phyloP scores from a whole-genome alignment of 35 echinoderm and acorn worm genomes.

The Patiria miniata region DNA sequence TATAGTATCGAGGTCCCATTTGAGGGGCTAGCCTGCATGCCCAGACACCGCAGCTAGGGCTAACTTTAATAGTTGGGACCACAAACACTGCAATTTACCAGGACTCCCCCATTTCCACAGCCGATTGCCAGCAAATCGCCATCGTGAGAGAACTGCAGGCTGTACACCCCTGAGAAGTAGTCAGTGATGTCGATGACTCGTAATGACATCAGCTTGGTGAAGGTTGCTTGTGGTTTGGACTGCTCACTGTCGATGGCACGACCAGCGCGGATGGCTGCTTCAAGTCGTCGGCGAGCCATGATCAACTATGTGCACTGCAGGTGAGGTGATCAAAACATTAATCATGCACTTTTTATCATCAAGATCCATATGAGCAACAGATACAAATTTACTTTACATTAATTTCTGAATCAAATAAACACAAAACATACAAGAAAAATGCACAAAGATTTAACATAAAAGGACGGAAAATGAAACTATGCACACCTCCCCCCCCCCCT shows the following conservation, averaged over 20 bases:
- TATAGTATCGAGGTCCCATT: too few species aligned
- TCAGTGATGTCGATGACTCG: conserved; percentile 39
- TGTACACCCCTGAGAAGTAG: conserved; percentile 75
- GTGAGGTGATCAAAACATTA: background rate
- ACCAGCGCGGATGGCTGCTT: conserved; percentile 86
- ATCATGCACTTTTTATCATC: too few species aligned
- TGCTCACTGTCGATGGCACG: conserved; percentile 77
- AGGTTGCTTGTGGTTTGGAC: conserved; percentile 35
- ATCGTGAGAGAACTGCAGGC: conserved; percentile 92
- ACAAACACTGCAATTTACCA: conserved; percentile 23
- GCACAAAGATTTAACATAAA: too few species aligned
- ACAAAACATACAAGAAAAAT: too few species aligned
- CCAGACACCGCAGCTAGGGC: too few species aligned
- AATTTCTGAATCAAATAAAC: too few species aligned
- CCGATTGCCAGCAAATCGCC: conserved; percentile 79
- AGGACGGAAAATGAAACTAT: too few species aligned
- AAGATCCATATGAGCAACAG: too few species aligned
- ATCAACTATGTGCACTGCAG: background rate
- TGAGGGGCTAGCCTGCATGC: too few species aligned
- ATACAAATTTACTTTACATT: too few species aligned
- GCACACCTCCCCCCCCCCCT: too few species aligned
- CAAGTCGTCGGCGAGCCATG: conserved; percentile 90
- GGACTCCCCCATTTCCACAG: conserved; percentile 81
- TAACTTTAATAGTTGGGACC: too few species aligned
- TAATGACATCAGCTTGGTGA: conserved; percentile 39